Evolutionary conservation across 1,140 invertebrate genomes (phyloP).

Genomic region (Schlechtendalia chinensis): DNA sequence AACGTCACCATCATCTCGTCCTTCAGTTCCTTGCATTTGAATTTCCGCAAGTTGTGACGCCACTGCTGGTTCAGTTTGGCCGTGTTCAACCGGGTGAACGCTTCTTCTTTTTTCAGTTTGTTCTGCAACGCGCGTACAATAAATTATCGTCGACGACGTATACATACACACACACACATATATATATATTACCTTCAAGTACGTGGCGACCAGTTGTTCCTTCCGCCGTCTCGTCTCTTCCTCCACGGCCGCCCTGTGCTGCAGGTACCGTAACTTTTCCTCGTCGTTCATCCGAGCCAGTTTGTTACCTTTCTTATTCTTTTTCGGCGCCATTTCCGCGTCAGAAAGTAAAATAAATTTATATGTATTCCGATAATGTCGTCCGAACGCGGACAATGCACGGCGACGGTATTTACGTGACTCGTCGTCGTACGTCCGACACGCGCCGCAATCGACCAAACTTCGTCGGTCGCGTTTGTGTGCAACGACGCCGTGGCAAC

Average conservation of each 20-base stretch:
- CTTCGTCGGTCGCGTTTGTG: no score
- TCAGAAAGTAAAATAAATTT: no score
- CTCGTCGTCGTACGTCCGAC: no score
- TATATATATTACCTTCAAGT: conserved; percentile 68
- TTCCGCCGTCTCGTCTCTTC: conserved; percentile 73
- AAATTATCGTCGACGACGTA: no score
- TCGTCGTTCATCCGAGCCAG: conserved; percentile 78
- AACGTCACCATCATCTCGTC: conserved; percentile 63
- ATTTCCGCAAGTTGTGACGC: conserved; percentile 70
- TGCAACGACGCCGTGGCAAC: no score
- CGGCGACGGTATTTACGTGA: no score
- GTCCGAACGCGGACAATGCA: no score
- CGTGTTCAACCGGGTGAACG: conserved; percentile 71
- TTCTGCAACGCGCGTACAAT: conserved; percentile 59
- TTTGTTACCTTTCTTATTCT: conserved; percentile 70
- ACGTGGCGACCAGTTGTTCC: conserved; percentile 72
- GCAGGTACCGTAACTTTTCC: conserved; percentile 72
- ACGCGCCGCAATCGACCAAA: no score
- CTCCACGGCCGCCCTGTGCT: conserved; percentile 74
- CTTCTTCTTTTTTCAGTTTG: conserved; percentile 76
- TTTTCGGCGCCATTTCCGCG: conserved; percentile 61
- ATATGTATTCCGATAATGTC: no score
- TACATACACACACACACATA: no score
- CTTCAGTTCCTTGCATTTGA: conserved; percentile 72
- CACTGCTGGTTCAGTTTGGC: conserved; percentile 82